Percentiles rank a stretch among this genome's conserved stretches.
Conservation (phyloP, 2,113 vertebrate genomes). For the Meleagris gallopavo region DNA sequence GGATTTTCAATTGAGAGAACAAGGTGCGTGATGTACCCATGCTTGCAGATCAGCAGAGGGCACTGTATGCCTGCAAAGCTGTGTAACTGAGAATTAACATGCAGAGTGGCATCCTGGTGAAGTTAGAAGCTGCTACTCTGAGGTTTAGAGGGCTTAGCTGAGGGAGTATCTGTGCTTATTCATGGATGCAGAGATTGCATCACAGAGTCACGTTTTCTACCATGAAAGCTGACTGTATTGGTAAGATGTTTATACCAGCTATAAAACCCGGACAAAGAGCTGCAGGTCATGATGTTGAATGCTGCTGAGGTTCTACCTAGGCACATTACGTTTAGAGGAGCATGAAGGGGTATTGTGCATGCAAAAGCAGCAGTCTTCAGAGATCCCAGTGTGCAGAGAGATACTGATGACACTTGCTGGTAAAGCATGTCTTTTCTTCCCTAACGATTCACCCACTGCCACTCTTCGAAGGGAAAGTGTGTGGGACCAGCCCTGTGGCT, state of each 20-base stretch:
- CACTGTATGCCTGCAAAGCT: not conserved
- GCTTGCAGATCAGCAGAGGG: conserved; percentile 57
- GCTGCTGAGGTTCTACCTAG: not conserved
- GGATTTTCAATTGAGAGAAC: not conserved
- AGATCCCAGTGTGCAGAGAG: not conserved
- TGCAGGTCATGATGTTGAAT: not conserved
- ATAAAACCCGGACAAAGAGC: not conserved
- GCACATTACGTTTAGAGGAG: not conserved
- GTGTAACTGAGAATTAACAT: not conserved
- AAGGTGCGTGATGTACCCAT: not conserved
- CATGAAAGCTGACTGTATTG: not conserved
- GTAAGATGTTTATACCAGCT: not conserved
- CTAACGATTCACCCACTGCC: not conserved
- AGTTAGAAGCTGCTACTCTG: not conserved
- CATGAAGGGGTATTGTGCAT: not conserved
- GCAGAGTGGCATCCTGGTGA: not conserved
- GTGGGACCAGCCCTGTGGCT: not conserved
- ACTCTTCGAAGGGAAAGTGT: not conserved
- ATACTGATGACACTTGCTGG: not conserved
- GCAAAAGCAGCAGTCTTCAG: not conserved
- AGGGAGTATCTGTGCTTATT: not conserved
- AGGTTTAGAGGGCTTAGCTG: not conserved
- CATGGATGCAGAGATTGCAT: not conserved
- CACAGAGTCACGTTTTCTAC: not conserved
- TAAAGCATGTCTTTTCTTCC: not conserved